Evolutionary conservation across 1,140 invertebrate species (phyloP).

Genomic region (Paralvinella palmiformis): DNA sequence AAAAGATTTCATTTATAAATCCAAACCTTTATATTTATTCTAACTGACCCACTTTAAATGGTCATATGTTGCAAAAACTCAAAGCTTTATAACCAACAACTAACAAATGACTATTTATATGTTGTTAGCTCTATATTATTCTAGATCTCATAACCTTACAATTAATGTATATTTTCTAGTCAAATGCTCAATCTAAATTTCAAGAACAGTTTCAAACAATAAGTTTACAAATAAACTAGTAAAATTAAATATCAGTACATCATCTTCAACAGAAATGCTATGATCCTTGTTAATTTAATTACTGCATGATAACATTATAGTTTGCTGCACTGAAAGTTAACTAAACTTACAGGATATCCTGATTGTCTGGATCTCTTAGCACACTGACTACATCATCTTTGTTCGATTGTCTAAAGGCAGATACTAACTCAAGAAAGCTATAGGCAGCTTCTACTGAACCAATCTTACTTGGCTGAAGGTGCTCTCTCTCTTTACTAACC

Average conservation of each 20-base stretch:
- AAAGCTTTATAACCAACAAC: too few species aligned
- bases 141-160: too few species aligned
- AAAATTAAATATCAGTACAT: too few species aligned
- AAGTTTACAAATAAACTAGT: too few species aligned
- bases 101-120: too few species aligned
- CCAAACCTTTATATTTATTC: background rate
- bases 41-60: background rate
- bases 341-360: background rate
- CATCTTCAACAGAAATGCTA: too few species aligned
- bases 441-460: slow-evolving; percentile 32
- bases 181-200: too few species aligned
- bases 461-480: slow-evolving; percentile 20
- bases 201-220: too few species aligned
- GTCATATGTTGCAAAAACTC: too few species aligned
- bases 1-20: background rate
- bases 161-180: too few species aligned
- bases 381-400: slow-evolving; percentile 33
- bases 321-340: background rate
- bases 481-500: background rate
- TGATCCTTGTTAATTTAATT: too few species aligned
- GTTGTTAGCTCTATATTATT: too few species aligned
- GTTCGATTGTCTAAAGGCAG: slow-evolving; percentile 31
- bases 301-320: background rate
- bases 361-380: slow-evolving; percentile 27
- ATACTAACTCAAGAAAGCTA: slow-evolving; percentile 36